Evolutionary conservation across 2,888 invertebrate genomes (phyloP).

Genomic region (Himalopsyche anomala): DNA sequence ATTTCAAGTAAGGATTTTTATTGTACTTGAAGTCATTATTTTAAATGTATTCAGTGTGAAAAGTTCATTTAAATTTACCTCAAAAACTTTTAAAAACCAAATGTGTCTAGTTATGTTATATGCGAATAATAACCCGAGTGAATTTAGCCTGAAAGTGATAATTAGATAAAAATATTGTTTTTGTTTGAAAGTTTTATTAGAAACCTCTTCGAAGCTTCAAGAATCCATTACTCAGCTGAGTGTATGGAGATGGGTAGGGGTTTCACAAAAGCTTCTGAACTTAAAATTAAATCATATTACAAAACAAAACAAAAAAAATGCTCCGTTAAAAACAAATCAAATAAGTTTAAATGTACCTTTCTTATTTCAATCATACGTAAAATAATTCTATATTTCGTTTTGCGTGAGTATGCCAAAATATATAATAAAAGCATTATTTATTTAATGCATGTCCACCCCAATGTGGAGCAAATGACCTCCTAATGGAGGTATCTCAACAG

Average conservation of each 20-base stretch:
- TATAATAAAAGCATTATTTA: too few relatives aligned
- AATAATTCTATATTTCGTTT: too few relatives aligned
- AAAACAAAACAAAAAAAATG: too few relatives aligned
- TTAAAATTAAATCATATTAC: neutral
- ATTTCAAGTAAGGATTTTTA: neutral
- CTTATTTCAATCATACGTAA: too few relatives aligned
- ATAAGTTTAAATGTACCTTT: too few relatives aligned
- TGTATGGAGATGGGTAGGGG: neutral
- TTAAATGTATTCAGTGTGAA: neutral
- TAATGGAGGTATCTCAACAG: too few relatives aligned
- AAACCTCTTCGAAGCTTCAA: conserved; percentile 19
- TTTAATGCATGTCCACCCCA: too few relatives aligned
- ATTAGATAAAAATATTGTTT: conserved; percentile 34
- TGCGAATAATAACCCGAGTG: conserved; percentile 18
- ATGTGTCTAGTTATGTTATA: conserved; percentile 3
- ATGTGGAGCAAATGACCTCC: too few relatives aligned
- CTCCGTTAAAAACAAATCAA: too few relatives aligned
- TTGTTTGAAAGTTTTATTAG: conserved; percentile 30
- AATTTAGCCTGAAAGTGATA: conserved; percentile 4
- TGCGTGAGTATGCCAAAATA: too few relatives aligned
- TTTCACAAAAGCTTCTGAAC: neutral
- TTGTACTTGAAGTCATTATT: conserved; percentile 14
- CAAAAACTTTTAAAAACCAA: conserved; percentile 12
- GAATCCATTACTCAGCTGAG: conserved; percentile 9
- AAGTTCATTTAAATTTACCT: conserved; percentile 31